Percentiles rank a stretch among this genome's conserved stretches.
phyloP scores from a whole-genome alignment of 2,888 invertebrate species.

The Phyllotreta striolata region DNA sequence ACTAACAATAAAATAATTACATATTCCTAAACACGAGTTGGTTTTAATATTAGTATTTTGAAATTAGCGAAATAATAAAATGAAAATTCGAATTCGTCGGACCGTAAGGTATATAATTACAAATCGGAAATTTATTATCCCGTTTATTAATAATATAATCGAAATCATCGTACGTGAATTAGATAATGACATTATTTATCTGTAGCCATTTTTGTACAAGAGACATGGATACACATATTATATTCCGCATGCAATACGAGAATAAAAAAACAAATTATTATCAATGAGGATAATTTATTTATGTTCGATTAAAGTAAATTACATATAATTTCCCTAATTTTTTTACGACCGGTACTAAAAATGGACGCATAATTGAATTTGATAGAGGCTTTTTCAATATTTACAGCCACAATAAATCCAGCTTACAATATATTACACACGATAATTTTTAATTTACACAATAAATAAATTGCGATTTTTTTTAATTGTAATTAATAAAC shows the following conservation, averaged over 20 bases:
- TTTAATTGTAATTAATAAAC: background rate
- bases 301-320: constrained; percentile 33
- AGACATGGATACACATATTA: constrained; percentile 17
- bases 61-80: too few relatives aligned
- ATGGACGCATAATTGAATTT: too few relatives aligned
- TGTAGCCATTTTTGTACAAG: constrained; percentile 11
- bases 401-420: background rate
- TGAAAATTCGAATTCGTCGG: background rate
- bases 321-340: constrained; percentile 34
- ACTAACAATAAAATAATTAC: too few relatives aligned
- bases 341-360: constrained; percentile 17
- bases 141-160: constrained; percentile 18
- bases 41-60: too few relatives aligned
- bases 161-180: constrained; percentile 9
- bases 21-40: too few relatives aligned
- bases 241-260: constrained; percentile 19
- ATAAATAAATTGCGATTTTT: background rate
- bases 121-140: constrained; percentile 5
- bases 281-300: constrained; percentile 36
- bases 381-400: too few relatives aligned
- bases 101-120: constrained; percentile 6
- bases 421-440: background rate
- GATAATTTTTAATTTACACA: background rate
- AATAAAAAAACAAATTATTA: constrained; percentile 26
- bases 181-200: constrained; percentile 11